Evolutionary conservation across 2,113 vertebrate genomes (phyloP).

Genomic region (Pollachius pollachius): DNA sequence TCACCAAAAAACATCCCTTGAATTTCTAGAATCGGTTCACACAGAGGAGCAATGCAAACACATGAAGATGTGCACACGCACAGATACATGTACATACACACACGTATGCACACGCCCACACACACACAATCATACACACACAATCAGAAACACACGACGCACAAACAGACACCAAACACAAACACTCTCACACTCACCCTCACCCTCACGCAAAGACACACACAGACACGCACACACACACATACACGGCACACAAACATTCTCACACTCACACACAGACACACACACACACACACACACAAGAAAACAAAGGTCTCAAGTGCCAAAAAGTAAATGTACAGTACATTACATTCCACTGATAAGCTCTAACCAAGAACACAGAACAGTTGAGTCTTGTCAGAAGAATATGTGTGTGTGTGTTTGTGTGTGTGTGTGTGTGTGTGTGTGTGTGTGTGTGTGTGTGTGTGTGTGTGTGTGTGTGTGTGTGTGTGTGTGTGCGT

Average conservation of each 20-base stretch:
- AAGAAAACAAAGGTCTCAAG: no score
- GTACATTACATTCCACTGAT: slow-evolving; percentile 4
- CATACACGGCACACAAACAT: neutral
- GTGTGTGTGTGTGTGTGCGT: neutral
- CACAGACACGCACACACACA: neutral
- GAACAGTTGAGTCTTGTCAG: slow-evolving; percentile 8
- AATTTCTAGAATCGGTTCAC: no score
- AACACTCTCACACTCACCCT: no score
- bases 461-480: slow-evolving; percentile 2
- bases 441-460: slow-evolving; percentile 2
- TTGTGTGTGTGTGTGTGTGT: slow-evolving; percentile 4
- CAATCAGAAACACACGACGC: neutral
- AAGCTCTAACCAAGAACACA: neutral
- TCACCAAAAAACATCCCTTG: no score
- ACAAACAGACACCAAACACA: slow-evolving; percentile 19
- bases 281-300: neutral
- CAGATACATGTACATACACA: no score
- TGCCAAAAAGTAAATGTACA: neutral
- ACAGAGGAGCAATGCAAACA: no score
- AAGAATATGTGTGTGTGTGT: slow-evolving; percentile 15
- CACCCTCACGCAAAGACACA: slow-evolving; percentile 17
- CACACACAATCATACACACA: neutral
- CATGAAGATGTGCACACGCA: slow-evolving; percentile 3
- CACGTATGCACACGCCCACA: no score
- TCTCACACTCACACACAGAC: slow-evolving; percentile 2